Conservation (phyloP, 2,888 invertebrate genomes). For the Agonum fuliginosum region DNA sequence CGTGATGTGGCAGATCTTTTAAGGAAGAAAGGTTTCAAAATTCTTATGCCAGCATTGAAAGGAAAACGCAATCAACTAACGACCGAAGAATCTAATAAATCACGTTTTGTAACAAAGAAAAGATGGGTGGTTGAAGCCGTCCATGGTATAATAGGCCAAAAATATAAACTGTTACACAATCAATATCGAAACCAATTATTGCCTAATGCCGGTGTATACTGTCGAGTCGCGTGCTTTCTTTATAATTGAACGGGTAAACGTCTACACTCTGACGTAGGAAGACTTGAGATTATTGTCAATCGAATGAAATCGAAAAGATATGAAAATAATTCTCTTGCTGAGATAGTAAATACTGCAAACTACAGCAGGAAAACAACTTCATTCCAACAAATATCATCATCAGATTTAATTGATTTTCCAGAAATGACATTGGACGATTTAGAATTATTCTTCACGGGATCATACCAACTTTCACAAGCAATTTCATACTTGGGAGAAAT, state of each 20-base stretch:
- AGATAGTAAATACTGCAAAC: too few relatives aligned
- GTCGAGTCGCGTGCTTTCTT: slow-evolving; percentile 61
- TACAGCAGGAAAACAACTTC: too few relatives aligned
- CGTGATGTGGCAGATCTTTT: neutral
- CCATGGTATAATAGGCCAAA: slow-evolving; percentile 61
- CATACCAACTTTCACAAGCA: too few relatives aligned
- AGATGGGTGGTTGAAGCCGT: slow-evolving; percentile 63
- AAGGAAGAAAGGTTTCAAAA: slow-evolving; percentile 13
- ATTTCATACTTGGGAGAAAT: too few relatives aligned
- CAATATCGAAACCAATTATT: slow-evolving; percentile 54
- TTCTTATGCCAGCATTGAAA: slow-evolving; percentile 65
- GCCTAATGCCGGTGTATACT: slow-evolving; percentile 51
- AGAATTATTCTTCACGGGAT: too few relatives aligned
- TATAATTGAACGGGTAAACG: slow-evolving; percentile 62
- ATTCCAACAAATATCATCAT: too few relatives aligned
- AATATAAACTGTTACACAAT: slow-evolving; percentile 60
- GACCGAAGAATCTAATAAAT: slow-evolving; percentile 62
- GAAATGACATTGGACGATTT: too few relatives aligned
- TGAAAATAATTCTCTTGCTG: too few relatives aligned
- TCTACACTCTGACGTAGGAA: too few relatives aligned
- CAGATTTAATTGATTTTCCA: too few relatives aligned
- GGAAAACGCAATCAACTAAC: slow-evolving; percentile 64
- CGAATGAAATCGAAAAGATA: too few relatives aligned
- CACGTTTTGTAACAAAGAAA: slow-evolving; percentile 63
- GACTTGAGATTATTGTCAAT: too few relatives aligned